Conservation (phyloP, 2,113 vertebrate species). For the Toxostoma redivivum region DNA sequence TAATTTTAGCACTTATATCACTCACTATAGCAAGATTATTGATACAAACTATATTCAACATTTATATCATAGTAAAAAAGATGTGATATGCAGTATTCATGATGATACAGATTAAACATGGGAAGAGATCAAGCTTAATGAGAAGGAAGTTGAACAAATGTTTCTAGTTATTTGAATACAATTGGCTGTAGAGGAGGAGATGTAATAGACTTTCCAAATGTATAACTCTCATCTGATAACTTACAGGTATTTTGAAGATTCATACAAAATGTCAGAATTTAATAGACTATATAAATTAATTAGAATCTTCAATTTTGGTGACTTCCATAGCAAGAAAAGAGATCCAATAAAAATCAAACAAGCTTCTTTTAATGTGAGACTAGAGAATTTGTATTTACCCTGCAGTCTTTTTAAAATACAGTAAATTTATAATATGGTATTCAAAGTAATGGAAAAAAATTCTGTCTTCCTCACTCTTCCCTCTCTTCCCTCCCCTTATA, state of each 20-base stretch:
- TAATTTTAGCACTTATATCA: neutral
- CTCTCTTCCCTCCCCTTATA: fast-evolving
- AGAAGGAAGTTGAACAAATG: neutral
- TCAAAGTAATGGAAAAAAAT: neutral
- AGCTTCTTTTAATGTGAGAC: neutral
- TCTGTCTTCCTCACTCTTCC: neutral
- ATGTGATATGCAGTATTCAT: neutral
- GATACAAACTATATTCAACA: neutral
- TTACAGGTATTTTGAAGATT: neutral
- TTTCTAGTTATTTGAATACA: neutral
- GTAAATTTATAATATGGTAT: neutral
- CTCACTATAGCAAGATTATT: neutral
- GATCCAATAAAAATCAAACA: neutral
- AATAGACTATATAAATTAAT: constrained; percentile 19
- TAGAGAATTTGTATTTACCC: neutral
- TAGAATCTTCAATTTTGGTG: neutral
- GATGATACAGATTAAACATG: neutral
- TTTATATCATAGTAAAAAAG: neutral
- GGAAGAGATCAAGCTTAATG: neutral
- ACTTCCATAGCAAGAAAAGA: constrained; percentile 16
- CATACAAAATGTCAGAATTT: neutral
- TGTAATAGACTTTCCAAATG: neutral
- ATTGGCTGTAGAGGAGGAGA: neutral
- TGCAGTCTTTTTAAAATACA: neutral
- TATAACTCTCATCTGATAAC: neutral